These are phyloP conservation scores for Baryphthengus martii DNA, from an alignment of 2,113 vertebrate genomes.

Conservation along the genomic window DNA sequence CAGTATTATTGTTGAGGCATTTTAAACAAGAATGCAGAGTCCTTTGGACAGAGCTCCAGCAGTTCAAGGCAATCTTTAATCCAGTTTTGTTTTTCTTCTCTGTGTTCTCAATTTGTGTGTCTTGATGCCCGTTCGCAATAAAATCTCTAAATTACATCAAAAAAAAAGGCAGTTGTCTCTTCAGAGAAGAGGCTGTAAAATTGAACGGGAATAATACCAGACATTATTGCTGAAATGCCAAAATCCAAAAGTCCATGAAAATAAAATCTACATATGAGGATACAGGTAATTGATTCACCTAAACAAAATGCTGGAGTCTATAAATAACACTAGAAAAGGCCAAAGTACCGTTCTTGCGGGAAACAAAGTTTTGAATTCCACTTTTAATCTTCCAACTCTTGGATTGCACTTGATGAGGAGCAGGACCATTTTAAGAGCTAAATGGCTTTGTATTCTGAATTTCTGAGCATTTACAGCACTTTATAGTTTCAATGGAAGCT, in stretches of 20 bases:
- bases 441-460: not conserved
- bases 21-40: conserved; percentile 46
- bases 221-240: conserved; percentile 18
- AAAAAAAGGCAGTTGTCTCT: conserved; percentile 29
- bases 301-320: not conserved
- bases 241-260: not conserved
- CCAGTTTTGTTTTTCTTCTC: conserved; percentile 26
- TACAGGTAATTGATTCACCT: conserved; percentile 4
- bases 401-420: not conserved
- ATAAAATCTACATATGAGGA: not conserved
- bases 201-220: not conserved
- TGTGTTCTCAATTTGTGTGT: conserved; percentile 19
- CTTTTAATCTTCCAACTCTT: not conserved
- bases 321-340: not conserved
- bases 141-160: conserved; percentile 23
- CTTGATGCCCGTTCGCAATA: not conserved
- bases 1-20: conserved; percentile 25
- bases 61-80: conserved; percentile 49
- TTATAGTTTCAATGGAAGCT: not conserved
- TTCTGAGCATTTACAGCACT: not conserved
- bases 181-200: not conserved
- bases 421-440: not conserved
- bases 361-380: not conserved
- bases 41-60: conserved; percentile 37
- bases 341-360: not conserved